Conservation (phyloP, 2,888 invertebrate species). For the Miltochrista miniata region DNA sequence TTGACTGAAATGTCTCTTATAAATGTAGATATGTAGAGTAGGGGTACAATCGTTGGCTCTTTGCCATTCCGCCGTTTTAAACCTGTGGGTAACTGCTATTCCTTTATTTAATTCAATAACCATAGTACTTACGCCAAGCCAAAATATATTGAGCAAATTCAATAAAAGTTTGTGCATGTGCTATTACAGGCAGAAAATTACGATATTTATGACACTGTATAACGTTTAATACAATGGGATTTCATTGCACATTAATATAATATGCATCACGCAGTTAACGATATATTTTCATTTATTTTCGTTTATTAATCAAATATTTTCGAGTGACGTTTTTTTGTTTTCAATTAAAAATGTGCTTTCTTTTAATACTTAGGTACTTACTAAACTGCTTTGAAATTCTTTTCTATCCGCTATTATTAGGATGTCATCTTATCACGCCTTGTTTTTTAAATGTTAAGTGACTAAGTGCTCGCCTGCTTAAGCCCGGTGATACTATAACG, state of each 20-base stretch:
- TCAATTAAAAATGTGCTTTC: too few species aligned
- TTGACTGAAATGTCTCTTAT: slow-evolving; percentile 41
- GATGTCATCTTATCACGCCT: too few species aligned
- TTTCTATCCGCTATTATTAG: too few species aligned
- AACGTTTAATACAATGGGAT: slow-evolving; percentile 19
- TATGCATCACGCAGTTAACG: background rate
- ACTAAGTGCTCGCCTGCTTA: slow-evolving; percentile 42
- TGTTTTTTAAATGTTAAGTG: slow-evolving; percentile 36
- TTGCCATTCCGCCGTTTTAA: slow-evolving; percentile 70
- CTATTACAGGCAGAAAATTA: slow-evolving; percentile 38
- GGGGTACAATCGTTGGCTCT: slow-evolving; percentile 59
- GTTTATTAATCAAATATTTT: background rate
- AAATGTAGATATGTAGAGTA: slow-evolving; percentile 29
- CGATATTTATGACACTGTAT: slow-evolving; percentile 37
- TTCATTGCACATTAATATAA: slow-evolving; percentile 28
- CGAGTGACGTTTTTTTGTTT: too few species aligned
- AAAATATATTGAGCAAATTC: slow-evolving; percentile 61
- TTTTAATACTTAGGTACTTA: too few species aligned
- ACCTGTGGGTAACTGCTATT: slow-evolving; percentile 71
- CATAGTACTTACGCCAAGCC: slow-evolving; percentile 70
- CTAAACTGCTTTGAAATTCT: too few species aligned
- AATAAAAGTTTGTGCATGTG: slow-evolving; percentile 45
- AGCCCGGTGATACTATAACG: slow-evolving; percentile 41
- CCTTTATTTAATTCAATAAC: slow-evolving; percentile 79
- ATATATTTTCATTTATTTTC: background rate